phyloP scores from a whole-genome alignment of 2,888 invertebrate genomes.

The Tachystola acroxantha region DNA sequence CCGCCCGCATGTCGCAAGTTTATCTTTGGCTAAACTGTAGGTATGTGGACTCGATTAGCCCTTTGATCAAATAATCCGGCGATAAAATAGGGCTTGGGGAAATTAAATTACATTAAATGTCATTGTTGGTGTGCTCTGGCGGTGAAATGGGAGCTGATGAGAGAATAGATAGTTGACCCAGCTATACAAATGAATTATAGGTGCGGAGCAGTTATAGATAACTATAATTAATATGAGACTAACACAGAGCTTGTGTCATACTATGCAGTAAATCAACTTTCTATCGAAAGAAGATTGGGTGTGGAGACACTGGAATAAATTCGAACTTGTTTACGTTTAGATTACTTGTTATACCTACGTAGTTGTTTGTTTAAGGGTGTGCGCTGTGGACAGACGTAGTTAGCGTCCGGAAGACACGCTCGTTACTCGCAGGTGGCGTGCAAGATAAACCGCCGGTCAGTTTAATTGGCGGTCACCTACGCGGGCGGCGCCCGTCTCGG shows the following conservation, averaged over 20 bases:
- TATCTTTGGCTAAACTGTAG: constrained; percentile 75
- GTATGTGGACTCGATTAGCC: constrained; percentile 76
- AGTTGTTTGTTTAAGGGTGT: constrained; percentile 5
- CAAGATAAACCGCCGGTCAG: constrained; percentile 39
- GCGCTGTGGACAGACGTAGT: constrained; percentile 12
- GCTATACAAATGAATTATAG: constrained; percentile 1
- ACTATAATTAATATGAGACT: too few relatives aligned
- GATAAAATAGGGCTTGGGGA: constrained; percentile 72
- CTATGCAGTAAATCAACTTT: too few relatives aligned
- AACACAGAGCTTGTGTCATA: too few relatives aligned
- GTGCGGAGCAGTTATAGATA: too few relatives aligned
- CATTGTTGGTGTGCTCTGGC: constrained; percentile 52
- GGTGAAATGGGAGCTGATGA: constrained; percentile 28
- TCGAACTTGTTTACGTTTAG: too few relatives aligned
- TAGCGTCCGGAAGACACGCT: constrained; percentile 34
- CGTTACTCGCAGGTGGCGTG: constrained; percentile 46
- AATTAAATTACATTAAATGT: constrained; percentile 72
- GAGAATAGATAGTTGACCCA: constrained; percentile 7
- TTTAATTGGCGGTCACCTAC: constrained; percentile 56
- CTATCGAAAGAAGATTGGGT: too few relatives aligned
- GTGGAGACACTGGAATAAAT: too few relatives aligned
- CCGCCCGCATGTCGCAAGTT: constrained; percentile 77
- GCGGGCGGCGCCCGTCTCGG: constrained; percentile 7
- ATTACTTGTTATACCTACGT: too few relatives aligned
- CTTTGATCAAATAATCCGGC: constrained; percentile 76